Conservation (phyloP, 1,140 invertebrate species). For the Calephelis nemesis region DNA sequence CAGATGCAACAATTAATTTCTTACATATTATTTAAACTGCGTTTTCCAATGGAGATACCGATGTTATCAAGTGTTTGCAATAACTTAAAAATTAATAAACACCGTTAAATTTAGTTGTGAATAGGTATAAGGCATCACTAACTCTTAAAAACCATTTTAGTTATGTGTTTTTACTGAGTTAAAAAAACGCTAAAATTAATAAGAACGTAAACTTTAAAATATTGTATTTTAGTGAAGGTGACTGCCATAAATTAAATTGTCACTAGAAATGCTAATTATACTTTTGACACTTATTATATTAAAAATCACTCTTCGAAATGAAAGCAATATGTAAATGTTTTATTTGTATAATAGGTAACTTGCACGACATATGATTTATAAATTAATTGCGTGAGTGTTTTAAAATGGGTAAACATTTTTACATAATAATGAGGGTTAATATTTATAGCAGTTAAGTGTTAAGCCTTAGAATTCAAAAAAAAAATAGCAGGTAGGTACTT, state of each 20-base stretch:
- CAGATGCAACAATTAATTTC: too few relatives aligned
- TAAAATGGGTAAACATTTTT: conserved; percentile 14
- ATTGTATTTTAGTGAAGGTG: neutral
- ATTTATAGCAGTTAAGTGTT: conserved; percentile 13
- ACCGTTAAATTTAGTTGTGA: too few relatives aligned
- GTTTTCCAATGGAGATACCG: too few relatives aligned
- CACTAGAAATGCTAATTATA: too few relatives aligned
- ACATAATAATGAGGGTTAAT: conserved; percentile 15
- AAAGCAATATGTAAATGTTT: conserved; percentile 11
- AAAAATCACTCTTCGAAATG: neutral
- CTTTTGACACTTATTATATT: too few relatives aligned
- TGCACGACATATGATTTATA: conserved; percentile 14
- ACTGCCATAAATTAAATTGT: neutral
- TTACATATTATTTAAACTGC: too few relatives aligned
- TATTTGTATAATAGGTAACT: conserved; percentile 6
- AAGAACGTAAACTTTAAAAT: neutral
- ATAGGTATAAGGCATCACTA: too few relatives aligned
- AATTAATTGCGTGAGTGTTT: conserved; percentile 10
- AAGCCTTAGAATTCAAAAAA: neutral
- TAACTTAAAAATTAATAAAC: too few relatives aligned
- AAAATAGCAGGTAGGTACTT: neutral
- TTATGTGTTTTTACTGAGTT: too few relatives aligned
- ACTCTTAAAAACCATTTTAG: too few relatives aligned
- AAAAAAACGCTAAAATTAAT: too few relatives aligned
- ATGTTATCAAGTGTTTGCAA: too few relatives aligned